Evolutionary conservation across 92 coral and sea anemone genomes (phyloP).

Genomic region (Phymanthus crucifer): DNA sequence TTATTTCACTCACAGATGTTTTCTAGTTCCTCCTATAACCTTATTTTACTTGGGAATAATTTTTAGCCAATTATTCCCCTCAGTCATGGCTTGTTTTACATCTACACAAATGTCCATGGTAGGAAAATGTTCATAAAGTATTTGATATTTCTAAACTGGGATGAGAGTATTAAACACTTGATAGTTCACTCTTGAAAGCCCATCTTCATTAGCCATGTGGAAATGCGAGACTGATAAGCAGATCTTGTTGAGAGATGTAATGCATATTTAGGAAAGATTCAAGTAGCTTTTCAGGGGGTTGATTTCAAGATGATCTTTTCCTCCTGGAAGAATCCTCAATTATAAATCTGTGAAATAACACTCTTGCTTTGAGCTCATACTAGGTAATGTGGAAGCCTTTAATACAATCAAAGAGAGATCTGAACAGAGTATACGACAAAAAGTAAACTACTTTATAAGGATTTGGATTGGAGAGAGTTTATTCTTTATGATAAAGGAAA

Average conservation of each 20-base stretch:
- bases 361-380: neutral
- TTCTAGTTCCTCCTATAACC: neutral
- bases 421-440: neutral
- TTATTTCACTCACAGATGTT: neutral
- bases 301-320: neutral
- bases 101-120: conserved; percentile 6
- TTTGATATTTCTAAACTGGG: neutral
- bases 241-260: neutral
- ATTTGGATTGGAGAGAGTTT: too few species aligned
- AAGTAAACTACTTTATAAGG: neutral
- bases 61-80: too few species aligned
- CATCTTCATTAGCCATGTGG: neutral
- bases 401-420: too few species aligned
- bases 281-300: neutral
- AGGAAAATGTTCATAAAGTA: neutral
- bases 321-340: neutral
- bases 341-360: neutral
- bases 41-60: too few species aligned
- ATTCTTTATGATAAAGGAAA: too few species aligned
- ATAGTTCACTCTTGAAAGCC: neutral
- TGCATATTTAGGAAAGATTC: neutral
- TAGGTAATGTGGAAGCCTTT: neutral
- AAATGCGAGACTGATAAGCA: neutral
- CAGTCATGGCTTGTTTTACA: conserved; percentile 9
- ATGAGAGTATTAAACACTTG: neutral